Percentiles rank a stretch among this genome's conserved stretches.
Evolutionary conservation across 2,888 invertebrate genomes (phyloP).

Genomic region (Tholera decimalis): DNA sequence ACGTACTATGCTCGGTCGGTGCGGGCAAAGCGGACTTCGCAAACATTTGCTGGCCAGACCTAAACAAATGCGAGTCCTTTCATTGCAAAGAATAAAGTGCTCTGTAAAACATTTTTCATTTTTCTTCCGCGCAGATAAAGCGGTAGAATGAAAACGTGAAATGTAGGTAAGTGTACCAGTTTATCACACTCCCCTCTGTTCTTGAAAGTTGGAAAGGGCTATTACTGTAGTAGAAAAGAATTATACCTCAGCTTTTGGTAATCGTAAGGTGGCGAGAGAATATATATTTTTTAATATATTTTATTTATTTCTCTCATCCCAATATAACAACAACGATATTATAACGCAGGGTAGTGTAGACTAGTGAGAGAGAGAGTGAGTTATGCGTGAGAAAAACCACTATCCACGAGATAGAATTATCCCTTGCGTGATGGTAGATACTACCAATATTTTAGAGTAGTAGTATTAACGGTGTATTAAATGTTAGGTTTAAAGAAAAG

Average conservation of each 20-base stretch:
- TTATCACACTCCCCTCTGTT: constrained; percentile 31
- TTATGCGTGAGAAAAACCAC: too few species aligned
- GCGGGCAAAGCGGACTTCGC: constrained; percentile 17
- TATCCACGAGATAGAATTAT: too few species aligned
- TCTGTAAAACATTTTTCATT: constrained; percentile 29
- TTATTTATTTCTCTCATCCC: too few species aligned
- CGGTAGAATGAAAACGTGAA: constrained; percentile 39
- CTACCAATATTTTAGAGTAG: too few species aligned
- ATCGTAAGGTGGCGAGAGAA: too few species aligned
- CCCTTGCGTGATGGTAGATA: too few species aligned
- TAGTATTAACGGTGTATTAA: too few species aligned
- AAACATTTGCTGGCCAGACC: constrained; percentile 44
- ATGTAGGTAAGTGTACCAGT: constrained; percentile 20
- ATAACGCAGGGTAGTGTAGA: too few species aligned
- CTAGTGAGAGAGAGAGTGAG: too few species aligned
- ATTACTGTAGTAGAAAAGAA: constrained; percentile 16
- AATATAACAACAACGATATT: too few species aligned
- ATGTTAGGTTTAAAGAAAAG: too few species aligned
- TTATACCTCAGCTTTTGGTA: not conserved
- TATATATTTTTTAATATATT: too few species aligned
- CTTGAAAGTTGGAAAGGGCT: constrained; percentile 19
- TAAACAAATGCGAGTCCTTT: constrained; percentile 51
- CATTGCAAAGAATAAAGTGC: constrained; percentile 45
- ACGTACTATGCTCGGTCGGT: constrained; percentile 12
- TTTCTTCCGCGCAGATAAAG: constrained; percentile 25